Evolutionary conservation across 2,113 vertebrate species (phyloP).

Genomic region (Tragelaphus imberbis): DNA sequence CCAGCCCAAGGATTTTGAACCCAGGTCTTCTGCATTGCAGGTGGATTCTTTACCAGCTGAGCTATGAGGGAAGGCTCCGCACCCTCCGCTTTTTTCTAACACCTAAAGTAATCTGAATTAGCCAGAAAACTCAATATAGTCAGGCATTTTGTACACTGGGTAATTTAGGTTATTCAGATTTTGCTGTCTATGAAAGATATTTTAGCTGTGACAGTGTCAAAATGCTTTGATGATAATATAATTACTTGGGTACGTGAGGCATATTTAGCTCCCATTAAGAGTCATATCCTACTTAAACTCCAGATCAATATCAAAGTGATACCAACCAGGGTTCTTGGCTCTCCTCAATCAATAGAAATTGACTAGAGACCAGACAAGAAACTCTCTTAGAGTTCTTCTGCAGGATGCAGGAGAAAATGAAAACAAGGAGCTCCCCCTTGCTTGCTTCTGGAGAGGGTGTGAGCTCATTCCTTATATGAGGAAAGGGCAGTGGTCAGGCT

Average conservation of each 20-base stretch:
- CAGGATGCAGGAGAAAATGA: not conserved
- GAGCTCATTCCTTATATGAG: not conserved
- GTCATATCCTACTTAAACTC: not conserved
- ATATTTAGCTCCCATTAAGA: not conserved
- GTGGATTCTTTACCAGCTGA: not conserved
- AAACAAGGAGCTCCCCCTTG: not conserved
- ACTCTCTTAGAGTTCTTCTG: not conserved
- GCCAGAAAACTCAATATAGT: not conserved
- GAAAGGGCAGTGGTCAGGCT: not conserved
- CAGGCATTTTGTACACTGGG: not conserved
- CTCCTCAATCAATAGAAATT: not conserved
- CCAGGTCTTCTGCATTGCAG: not conserved
- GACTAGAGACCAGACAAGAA: not conserved
- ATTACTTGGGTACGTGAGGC: not conserved
- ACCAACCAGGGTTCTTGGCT: not conserved
- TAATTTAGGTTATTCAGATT: not conserved
- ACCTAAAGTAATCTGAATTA: not conserved
- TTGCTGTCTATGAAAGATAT: not conserved
- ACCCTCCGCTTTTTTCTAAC: accelerated
- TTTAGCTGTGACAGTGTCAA: not conserved
- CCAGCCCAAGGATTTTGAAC: not conserved
- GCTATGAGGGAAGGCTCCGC: not conserved
- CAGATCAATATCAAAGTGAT: not conserved
- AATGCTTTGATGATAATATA: not conserved
- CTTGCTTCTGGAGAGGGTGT: not conserved